phyloP scores from a whole-genome alignment of 1,140 invertebrate genomes.

The Copidosoma floridanum region DNA sequence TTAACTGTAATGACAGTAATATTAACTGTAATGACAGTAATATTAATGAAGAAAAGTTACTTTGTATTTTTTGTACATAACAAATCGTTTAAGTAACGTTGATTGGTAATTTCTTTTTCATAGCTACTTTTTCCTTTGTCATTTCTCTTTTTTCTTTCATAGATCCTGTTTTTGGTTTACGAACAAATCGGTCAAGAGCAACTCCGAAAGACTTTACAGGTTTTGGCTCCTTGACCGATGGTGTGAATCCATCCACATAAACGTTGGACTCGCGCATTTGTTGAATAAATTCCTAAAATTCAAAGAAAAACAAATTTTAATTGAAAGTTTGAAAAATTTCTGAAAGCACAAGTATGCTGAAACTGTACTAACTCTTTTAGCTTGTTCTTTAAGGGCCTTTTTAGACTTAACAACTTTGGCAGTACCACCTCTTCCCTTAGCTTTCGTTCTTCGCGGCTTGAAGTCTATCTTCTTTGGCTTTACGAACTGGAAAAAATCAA shows the following conservation, averaged over 20 bases:
- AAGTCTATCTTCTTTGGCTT: constrained; percentile 78
- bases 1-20: no score
- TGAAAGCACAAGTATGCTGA: constrained; percentile 38
- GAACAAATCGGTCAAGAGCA: no score
- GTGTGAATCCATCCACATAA: constrained; percentile 36
- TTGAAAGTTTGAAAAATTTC: constrained; percentile 32
- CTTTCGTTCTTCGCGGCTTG: constrained; percentile 68
- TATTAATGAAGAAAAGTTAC: no score
- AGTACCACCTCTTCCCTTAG: constrained; percentile 75
- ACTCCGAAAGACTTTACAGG: constrained; percentile 59
- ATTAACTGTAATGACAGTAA: no score
- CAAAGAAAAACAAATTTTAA: constrained; percentile 22
- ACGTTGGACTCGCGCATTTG: constrained; percentile 51
- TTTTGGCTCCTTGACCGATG: constrained; percentile 39
- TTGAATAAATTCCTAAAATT: constrained; percentile 62
- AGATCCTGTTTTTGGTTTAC: no score
- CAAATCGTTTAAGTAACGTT: no score
- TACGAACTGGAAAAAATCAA: constrained; percentile 63
- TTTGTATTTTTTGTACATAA: no score
- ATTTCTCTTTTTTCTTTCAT: no score
- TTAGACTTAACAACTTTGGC: constrained; percentile 74
- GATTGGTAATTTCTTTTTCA: no score
- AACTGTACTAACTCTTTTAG: constrained; percentile 60
- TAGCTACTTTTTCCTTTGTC: no score
- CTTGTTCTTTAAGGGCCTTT: constrained; percentile 72